Evolutionary conservation across 2,888 invertebrate genomes (phyloP).

Genomic region (Sphaerophoria rueppellii): DNA sequence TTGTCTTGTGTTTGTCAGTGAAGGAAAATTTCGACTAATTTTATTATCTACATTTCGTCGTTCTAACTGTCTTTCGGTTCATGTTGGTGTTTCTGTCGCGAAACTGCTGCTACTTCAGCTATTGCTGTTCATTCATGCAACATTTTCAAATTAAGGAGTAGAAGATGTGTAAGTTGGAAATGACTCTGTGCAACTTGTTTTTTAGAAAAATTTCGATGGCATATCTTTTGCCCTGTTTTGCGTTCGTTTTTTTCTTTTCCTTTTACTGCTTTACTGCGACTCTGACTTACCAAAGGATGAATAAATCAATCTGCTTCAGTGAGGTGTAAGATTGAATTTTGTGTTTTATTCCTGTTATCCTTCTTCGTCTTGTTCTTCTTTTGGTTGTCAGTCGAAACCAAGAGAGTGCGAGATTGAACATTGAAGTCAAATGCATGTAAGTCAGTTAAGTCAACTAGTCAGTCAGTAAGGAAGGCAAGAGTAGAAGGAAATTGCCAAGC

Average conservation of each 20-base stretch:
- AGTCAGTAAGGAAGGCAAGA: slow-evolving; percentile 23
- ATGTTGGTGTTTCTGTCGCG: neutral
- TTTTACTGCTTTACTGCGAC: slow-evolving; percentile 38
- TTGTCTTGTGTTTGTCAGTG: neutral
- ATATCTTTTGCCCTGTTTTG: slow-evolving; percentile 20
- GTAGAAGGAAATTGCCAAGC: slow-evolving; percentile 9
- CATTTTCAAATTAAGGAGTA: slow-evolving; percentile 64
- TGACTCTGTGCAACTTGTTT: slow-evolving; percentile 11
- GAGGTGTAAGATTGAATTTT: slow-evolving; percentile 72
- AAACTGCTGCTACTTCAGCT: slow-evolving; percentile 26
- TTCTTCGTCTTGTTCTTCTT: neutral
- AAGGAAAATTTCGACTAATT: slow-evolving; percentile 60
- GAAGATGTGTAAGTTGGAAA: slow-evolving; percentile 22
- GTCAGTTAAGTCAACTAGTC: neutral
- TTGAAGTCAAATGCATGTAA: slow-evolving; percentile 45
- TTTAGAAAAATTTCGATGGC: slow-evolving; percentile 52
- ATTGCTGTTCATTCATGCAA: slow-evolving; percentile 68
- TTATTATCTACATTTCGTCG: slow-evolving; percentile 47
- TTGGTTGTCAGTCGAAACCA: neutral
- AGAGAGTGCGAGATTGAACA: slow-evolving; percentile 24
- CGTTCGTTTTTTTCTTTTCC: neutral
- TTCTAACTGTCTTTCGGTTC: slow-evolving; percentile 14
- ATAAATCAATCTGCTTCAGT: slow-evolving; percentile 73
- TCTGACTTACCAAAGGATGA: slow-evolving; percentile 68
- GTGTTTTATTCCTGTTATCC: slow-evolving; percentile 53